Evolutionary conservation across 2,797 vertebrate genomes (phyloP), one percentile per base, ranked within the genome.

Genomic region (Amphiprion clarkii): DNA sequence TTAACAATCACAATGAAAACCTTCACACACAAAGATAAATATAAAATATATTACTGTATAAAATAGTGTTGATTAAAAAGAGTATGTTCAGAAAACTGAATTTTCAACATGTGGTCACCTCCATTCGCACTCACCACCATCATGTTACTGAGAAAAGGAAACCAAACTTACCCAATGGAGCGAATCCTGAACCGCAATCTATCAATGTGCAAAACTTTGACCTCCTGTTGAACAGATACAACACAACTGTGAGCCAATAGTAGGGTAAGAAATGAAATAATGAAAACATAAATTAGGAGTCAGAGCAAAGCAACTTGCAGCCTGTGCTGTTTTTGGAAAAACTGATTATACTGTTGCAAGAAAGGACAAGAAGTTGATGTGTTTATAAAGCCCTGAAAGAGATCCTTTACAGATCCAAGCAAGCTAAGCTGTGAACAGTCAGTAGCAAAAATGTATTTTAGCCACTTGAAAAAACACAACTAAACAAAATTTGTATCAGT

Each of bases 151-250:
- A 23, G 9, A 44, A 51, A 5, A 73, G 1, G 13, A 31, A 3
- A 4, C n/a, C 42, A 49, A 67, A 94, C 97, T 95, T 92, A 99
- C 98, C 98, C 98, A 78, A 99, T 96, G 3, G 98, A 98, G 42
- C 98, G 96, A 29, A 99, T 96, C 90, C 76, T 98, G 84, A 96
- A 99, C 39, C 67, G 92, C 64, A 90, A 91, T 90, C 96, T 91
- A 87, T 99, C 98, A 5, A 99, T 93, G 73, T 92, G 87, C 72
- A 99, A 73, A 67, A 99, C 98, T 92, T 99, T 99, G 29, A 99
- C 94, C 85, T 99, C 98, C 98, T 99, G 76, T 46, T 88, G 76
- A 56, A 89, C 2, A 86, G 7, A 81, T 19, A 53, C 0, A 56
- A 67, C 4, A 74, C 17, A 46, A 25, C 1, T 39, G 29, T 73